These are phyloP conservation scores for Coboldia fuscipes DNA, from an alignment of 1,140 invertebrate species.

Conservation along the genomic window DNA sequence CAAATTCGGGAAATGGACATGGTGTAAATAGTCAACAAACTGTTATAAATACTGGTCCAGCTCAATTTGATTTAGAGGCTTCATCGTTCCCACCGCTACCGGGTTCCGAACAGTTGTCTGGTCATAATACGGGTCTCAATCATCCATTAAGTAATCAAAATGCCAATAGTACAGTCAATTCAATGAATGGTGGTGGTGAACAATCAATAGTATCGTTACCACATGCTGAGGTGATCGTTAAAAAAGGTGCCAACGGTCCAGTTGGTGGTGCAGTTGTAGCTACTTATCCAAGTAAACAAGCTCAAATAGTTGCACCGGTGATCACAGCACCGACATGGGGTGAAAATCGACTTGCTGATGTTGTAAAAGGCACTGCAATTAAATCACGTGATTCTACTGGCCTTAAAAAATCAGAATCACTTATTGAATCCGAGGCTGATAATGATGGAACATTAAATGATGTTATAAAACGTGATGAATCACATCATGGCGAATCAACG, in stretches of 20 bases:
- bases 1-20: no score
- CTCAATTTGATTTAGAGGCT: constrained; percentile 60
- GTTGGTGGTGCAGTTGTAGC: constrained; percentile 1
- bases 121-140: constrained; percentile 18
- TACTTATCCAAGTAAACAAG: not conserved
- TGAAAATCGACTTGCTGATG: constrained; percentile 47
- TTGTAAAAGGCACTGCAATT: constrained; percentile 50
- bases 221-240: not conserved
- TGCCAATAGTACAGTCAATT: not conserved
- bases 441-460: not conserved
- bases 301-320: constrained; percentile 10
- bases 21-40: not conserved
- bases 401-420: not conserved
- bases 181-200: not conserved
- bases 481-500: not conserved
- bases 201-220: not conserved
- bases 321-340: constrained; percentile 10
- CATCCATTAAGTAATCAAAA: constrained; percentile 8
- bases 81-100: constrained; percentile 65
- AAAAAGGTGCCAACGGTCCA: constrained; percentile 2
- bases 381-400: constrained; percentile 21
- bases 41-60: no score
- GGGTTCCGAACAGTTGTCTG: constrained; percentile 21
- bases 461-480: not conserved
- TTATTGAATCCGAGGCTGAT: not conserved